A percentile compares a stretch with the other conserved stretches of the same genome.
Conservation (phyloP, 2,113 vertebrate genomes). For the Ammospiza caudacuta region DNA sequence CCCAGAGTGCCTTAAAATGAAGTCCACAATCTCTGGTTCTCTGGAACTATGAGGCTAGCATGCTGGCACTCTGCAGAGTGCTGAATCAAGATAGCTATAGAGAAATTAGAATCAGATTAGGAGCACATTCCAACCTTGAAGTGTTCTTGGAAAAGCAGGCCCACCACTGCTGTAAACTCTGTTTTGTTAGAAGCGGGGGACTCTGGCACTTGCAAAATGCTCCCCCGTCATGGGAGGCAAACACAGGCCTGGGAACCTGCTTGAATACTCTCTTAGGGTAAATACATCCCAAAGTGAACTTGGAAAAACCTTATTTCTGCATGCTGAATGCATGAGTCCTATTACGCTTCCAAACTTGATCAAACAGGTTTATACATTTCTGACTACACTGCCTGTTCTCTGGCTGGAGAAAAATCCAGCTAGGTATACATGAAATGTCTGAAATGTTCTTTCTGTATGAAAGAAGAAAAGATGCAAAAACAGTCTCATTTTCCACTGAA, state of each 20-base stretch:
- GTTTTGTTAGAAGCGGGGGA: accelerated
- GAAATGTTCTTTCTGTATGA: not conserved
- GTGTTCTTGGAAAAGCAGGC: not conserved
- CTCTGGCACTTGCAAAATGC: not conserved
- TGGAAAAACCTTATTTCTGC: not conserved
- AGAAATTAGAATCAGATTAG: not conserved
- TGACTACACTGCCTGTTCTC: not conserved
- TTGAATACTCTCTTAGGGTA: not conserved
- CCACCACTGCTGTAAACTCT: not conserved
- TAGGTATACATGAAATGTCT: not conserved
- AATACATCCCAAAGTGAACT: not conserved
- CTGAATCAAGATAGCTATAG: not conserved
- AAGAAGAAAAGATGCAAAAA: not conserved
- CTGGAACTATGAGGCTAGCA: not conserved
- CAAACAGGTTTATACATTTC: not conserved
- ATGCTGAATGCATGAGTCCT: not conserved
- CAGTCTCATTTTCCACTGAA: not conserved
- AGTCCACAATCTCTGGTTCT: not conserved
- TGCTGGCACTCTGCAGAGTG: not conserved
- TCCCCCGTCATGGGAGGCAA: not conserved
- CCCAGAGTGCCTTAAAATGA: not conserved
- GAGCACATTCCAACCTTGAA: not conserved
- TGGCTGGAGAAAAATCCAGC: accelerated
- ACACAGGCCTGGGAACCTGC: not conserved
- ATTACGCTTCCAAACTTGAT: not conserved